phyloP scores from a whole-genome alignment of 2,888 invertebrate species.

The Drosophila acutilabella region DNA sequence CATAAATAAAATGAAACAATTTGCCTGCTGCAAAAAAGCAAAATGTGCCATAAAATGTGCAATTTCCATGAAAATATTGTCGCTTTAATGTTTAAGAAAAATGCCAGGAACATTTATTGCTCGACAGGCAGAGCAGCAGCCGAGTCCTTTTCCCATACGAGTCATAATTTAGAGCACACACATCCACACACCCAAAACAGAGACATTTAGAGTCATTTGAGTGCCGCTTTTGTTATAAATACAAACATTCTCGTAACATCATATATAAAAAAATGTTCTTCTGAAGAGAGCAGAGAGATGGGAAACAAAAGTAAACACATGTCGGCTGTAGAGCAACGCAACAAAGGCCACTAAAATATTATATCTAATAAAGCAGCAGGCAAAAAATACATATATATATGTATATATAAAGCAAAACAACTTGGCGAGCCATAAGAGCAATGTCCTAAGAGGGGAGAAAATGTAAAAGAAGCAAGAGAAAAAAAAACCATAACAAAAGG shows the following conservation, averaged over 20 bases:
- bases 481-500: constrained; percentile 65
- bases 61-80: constrained; percentile 75
- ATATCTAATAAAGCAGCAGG: constrained; percentile 76
- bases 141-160: constrained; percentile 51
- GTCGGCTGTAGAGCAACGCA: constrained; percentile 59
- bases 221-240: constrained; percentile 71
- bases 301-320: constrained; percentile 72
- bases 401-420: constrained; percentile 49
- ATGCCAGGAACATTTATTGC: constrained; percentile 68
- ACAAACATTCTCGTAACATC: constrained; percentile 48
- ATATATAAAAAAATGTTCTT: constrained; percentile 37
- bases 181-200: constrained; percentile 10
- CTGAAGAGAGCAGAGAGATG: background rate
- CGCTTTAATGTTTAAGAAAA: constrained; percentile 69
- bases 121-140: constrained; percentile 4
- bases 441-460: constrained; percentile 25
- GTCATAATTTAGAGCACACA: constrained; percentile 62
- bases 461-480: constrained; percentile 12
- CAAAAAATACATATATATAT: constrained; percentile 49
- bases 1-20: constrained; percentile 70
- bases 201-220: constrained; percentile 67
- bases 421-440: constrained; percentile 39
- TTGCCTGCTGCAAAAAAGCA: constrained; percentile 40
- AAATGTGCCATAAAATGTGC: constrained; percentile 57
- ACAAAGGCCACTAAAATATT: constrained; percentile 78